These are phyloP conservation scores for Hippocampus barbouri DNA, from an alignment of 2,113 vertebrate genomes.

Conservation along the genomic window DNA sequence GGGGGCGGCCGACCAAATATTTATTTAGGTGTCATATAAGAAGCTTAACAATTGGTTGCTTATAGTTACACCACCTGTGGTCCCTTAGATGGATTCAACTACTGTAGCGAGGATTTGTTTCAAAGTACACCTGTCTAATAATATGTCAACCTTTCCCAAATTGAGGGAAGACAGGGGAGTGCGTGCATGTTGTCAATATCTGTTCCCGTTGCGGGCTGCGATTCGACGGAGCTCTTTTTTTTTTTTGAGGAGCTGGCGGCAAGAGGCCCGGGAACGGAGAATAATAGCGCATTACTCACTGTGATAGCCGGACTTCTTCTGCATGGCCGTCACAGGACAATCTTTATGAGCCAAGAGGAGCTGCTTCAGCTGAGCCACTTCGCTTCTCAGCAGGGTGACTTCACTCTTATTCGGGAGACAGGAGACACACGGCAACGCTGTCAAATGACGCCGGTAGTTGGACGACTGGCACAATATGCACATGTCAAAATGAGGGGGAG, in stretches of 20 bases:
- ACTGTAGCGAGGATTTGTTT: slow-evolving; percentile 17
- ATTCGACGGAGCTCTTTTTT: slow-evolving; percentile 61
- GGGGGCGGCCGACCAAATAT: slow-evolving; percentile 24
- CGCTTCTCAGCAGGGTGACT: slow-evolving; percentile 99
- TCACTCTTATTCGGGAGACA: slow-evolving; percentile 82
- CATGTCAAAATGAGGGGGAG: background rate
- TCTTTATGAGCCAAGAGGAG: slow-evolving; percentile 99
- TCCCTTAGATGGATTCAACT: slow-evolving; percentile 15
- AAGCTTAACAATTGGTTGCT: slow-evolving; percentile 17
- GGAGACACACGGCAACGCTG: slow-evolving; percentile 59
- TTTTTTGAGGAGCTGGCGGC: slow-evolving; percentile 63
- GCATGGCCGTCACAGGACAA: slow-evolving; percentile 99
- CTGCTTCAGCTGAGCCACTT: slow-evolving; percentile 99
- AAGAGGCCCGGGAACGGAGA: slow-evolving; percentile 76
- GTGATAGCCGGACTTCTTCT: slow-evolving; percentile 99
- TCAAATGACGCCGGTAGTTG: slow-evolving; percentile 1
- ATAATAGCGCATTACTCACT: slow-evolving; percentile 97
- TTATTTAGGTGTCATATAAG: slow-evolving; percentile 27
- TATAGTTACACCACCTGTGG: slow-evolving; percentile 45
- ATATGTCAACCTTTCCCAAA: slow-evolving; percentile 48
- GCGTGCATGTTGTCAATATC: slow-evolving; percentile 33
- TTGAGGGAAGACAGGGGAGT: slow-evolving; percentile 18
- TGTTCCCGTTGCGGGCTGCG: slow-evolving; percentile 55
- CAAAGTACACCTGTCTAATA: slow-evolving; percentile 19
- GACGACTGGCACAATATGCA: slow-evolving; percentile 14